These are phyloP conservation scores for Drepana falcataria DNA, from an alignment of 2,888 invertebrate genomes.

Conservation along the genomic window DNA sequence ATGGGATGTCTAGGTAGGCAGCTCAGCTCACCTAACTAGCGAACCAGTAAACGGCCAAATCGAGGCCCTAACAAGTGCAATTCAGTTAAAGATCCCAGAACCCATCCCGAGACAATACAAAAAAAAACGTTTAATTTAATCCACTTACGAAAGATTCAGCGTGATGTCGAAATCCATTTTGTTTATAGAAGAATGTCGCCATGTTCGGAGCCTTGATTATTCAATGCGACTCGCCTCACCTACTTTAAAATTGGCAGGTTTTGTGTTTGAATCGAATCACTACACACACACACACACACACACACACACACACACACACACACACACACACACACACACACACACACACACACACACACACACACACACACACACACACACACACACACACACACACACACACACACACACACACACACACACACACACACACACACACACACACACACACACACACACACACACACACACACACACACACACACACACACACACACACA, in stretches of 20 bases:
- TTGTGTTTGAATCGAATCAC: slow-evolving; percentile 27
- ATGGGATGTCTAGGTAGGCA: too few relatives aligned
- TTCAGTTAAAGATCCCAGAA: too few relatives aligned
- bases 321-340: slow-evolving; percentile 8
- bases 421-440: slow-evolving; percentile 8
- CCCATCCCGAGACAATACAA: too few relatives aligned
- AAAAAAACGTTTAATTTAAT: too few relatives aligned
- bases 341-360: slow-evolving; percentile 8
- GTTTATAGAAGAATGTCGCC: too few relatives aligned
- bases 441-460: slow-evolving; percentile 7
- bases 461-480: slow-evolving; percentile 6
- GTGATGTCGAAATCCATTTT: too few relatives aligned
- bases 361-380: slow-evolving; percentile 7
- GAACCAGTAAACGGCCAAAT: too few relatives aligned
- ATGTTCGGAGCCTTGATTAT: slow-evolving; percentile 1
- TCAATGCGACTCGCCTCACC: slow-evolving; percentile 31
- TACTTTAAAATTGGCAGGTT: slow-evolving; percentile 31
- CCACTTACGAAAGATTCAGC: background rate
- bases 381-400: slow-evolving; percentile 6
- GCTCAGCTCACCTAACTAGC: too few relatives aligned
- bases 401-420: slow-evolving; percentile 8
- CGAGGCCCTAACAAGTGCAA: too few relatives aligned
- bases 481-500: slow-evolving; percentile 8
- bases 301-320: background rate
- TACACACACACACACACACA: slow-evolving; percentile 6